Conservation (phyloP, 2,888 invertebrate genomes). For the Exephanes ischioxanthus region DNA sequence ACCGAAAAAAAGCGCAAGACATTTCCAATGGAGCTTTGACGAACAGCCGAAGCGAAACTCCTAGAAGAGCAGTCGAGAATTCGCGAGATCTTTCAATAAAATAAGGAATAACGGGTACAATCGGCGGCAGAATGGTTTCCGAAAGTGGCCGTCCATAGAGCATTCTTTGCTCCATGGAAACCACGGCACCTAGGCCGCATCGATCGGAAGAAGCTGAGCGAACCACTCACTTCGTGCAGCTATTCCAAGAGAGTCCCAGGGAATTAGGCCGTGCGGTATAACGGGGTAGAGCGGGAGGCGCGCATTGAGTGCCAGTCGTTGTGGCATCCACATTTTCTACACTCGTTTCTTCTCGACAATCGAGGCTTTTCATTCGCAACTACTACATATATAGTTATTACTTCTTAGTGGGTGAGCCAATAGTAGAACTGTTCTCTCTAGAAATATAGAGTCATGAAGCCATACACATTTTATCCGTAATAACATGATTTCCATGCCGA, state of each 20-base stretch:
- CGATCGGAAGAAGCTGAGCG: conserved; percentile 57
- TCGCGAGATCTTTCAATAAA: not conserved
- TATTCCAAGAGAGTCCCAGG: conserved; percentile 31
- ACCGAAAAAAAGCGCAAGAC: not conserved
- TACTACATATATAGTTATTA: not conserved
- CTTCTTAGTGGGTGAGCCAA: not conserved
- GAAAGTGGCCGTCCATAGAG: conserved; percentile 25
- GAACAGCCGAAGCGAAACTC: not conserved
- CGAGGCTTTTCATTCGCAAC: conserved; percentile 1
- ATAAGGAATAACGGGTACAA: conserved; percentile 7
- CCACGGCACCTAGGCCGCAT: conserved; percentile 17
- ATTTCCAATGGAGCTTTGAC: not conserved
- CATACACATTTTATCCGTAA: too few species aligned
- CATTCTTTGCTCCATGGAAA: conserved; percentile 31
- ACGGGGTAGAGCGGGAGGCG: not conserved
- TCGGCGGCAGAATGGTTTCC: conserved; percentile 6
- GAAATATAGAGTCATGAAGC: not conserved
- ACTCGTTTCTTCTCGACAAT: conserved; percentile 23
- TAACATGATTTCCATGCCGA: too few species aligned
- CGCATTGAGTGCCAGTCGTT: conserved; percentile 33
- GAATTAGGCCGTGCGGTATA: conserved; percentile 34
- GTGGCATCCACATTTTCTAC: conserved; percentile 42
- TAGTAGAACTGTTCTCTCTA: not conserved
- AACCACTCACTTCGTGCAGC: conserved; percentile 16
- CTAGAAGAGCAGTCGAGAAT: conserved; percentile 1